phyloP scores from a whole-genome alignment of 2,888 invertebrate species.

The Parasteatoda lunata region DNA sequence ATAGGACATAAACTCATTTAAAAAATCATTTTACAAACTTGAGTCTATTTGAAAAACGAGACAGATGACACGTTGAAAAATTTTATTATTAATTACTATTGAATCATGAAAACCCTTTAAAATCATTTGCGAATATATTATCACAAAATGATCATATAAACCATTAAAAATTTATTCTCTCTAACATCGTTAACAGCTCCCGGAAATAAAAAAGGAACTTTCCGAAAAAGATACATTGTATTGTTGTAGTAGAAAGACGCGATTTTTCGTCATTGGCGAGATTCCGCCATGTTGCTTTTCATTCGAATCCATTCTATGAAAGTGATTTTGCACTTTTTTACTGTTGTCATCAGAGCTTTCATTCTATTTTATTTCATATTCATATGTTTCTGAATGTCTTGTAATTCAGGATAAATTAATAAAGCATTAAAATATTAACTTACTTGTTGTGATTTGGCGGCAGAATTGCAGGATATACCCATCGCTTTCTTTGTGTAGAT shows the following conservation, averaged over 20 bases:
- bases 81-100: too few relatives aligned
- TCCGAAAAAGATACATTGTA: too few relatives aligned
- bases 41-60: too few relatives aligned
- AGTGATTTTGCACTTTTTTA: slow-evolving; percentile 43
- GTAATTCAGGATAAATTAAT: slow-evolving; percentile 45
- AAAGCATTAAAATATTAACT: slow-evolving; percentile 65
- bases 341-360: slow-evolving; percentile 10
- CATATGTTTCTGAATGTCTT: slow-evolving; percentile 24
- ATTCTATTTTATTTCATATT: background rate
- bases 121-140: too few relatives aligned
- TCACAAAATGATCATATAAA: background rate
- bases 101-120: too few relatives aligned
- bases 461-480: slow-evolving; percentile 36
- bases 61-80: too few relatives aligned
- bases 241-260: slow-evolving; percentile 4
- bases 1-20: too few relatives aligned
- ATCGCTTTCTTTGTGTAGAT: slow-evolving; percentile 53
- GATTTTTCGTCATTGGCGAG: slow-evolving; percentile 40
- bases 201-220: too few relatives aligned
- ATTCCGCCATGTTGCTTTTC: slow-evolving; percentile 59
- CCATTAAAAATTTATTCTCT: background rate
- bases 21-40: too few relatives aligned
- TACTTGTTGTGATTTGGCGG: slow-evolving; percentile 60
- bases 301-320: background rate
- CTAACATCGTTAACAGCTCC: background rate